These are phyloP conservation scores for Laticauda laticaudata DNA, from an alignment of 2,113 vertebrate species.

Conservation along the genomic window DNA sequence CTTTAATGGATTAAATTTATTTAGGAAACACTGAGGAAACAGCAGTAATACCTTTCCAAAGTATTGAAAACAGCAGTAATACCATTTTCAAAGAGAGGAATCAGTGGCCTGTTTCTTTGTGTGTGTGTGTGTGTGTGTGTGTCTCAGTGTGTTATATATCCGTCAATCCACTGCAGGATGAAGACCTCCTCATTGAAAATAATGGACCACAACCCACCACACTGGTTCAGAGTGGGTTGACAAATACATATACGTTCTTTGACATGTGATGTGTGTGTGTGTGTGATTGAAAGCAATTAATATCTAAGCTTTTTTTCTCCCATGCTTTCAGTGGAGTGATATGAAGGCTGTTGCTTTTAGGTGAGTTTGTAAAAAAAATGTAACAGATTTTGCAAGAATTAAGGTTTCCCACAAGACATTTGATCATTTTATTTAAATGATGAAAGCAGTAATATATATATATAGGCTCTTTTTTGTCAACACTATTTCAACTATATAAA, in stretches of 20 bases:
- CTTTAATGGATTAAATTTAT: neutral
- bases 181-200: neutral
- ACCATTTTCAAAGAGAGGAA: no score
- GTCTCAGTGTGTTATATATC: no score
- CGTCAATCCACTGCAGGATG: neutral
- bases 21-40: neutral
- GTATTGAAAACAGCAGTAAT: no score
- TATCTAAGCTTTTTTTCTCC: neutral
- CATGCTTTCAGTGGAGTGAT: neutral
- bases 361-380: neutral
- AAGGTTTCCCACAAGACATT: neutral
- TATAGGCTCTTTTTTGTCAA: neutral
- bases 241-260: neutral
- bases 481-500: neutral
- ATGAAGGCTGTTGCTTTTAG: neutral
- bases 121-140: no score
- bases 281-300: neutral
- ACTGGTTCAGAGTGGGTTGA: neutral
- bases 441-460: neutral
- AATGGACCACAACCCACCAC: neutral
- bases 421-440: neutral
- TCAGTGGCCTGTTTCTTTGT: no score
- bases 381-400: neutral
- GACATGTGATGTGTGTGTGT: no score
- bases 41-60: no score